These are phyloP conservation scores for Pocillopora damicornis DNA, from an alignment of 64 coral and sea anemone species.

Conservation along the genomic window DNA sequence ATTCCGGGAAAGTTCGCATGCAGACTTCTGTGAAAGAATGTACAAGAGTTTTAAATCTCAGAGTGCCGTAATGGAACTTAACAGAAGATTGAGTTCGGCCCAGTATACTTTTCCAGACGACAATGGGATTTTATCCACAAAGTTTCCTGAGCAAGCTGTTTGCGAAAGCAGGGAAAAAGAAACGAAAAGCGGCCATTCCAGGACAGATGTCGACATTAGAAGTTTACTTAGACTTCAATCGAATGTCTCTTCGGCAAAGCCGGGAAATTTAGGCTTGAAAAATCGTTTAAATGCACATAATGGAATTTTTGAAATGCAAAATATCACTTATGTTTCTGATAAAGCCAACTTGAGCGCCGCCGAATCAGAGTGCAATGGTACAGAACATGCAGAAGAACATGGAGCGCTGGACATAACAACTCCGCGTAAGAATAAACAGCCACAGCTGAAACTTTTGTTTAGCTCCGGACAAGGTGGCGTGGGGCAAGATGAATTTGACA, in stretches of 20 bases:
- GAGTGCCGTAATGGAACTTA: not conserved
- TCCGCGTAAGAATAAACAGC: not conserved
- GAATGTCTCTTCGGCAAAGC: not conserved
- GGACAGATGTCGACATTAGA: not conserved
- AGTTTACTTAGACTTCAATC: slow-evolving; percentile 1
- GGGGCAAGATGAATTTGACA: slow-evolving; percentile 10
- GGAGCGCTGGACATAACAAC: not conserved
- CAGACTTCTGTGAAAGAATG: slow-evolving; percentile 4
- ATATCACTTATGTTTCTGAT: not conserved
- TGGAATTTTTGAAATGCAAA: slow-evolving; percentile 33
- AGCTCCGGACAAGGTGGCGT: slow-evolving; percentile 13
- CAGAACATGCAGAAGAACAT: not conserved
- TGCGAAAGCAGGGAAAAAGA: not conserved
- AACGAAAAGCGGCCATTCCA: not conserved
- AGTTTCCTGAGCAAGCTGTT: not conserved
- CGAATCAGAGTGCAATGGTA: not conserved
- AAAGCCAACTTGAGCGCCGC: not conserved
- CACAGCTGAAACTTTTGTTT: not conserved
- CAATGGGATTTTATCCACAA: not conserved
- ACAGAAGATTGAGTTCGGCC: not conserved
- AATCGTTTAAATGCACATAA: slow-evolving; percentile 13
- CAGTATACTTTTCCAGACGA: not conserved
- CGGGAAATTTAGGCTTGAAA: not conserved
- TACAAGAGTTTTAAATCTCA: not conserved
- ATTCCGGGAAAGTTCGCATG: not conserved